Conservation (phyloP, 2,113 vertebrate species). For the Malurus elegans region DNA sequence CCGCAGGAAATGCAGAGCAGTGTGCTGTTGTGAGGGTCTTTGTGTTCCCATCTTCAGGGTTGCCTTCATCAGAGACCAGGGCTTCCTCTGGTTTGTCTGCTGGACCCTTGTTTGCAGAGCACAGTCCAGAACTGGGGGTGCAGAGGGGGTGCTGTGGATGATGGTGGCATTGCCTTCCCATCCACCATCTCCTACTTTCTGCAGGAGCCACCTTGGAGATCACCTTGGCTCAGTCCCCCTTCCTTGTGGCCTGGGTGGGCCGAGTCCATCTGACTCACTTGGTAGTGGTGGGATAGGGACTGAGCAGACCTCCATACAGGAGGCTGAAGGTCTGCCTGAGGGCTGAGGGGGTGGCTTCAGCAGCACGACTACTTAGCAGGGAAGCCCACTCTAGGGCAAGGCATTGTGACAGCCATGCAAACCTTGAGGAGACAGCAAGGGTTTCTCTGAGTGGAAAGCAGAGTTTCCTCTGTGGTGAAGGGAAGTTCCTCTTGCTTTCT, state of each 20-base stretch:
- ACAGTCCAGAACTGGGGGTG: neutral
- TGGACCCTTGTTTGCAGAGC: neutral
- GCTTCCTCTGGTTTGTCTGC: neutral
- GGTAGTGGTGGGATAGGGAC: fast-evolving
- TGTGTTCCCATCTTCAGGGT: neutral
- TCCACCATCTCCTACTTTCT: neutral
- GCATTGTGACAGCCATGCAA: neutral
- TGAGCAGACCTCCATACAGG: neutral
- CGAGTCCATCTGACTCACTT: neutral
- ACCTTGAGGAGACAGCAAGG: neutral
- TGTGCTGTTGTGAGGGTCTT: neutral
- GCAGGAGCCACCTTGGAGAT: neutral
- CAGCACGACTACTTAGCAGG: fast-evolving
- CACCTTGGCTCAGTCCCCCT: neutral
- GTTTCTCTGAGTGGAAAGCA: neutral
- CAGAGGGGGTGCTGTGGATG: fast-evolving
- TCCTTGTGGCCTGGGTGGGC: fast-evolving
- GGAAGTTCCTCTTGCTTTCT: neutral
- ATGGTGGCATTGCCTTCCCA: neutral
- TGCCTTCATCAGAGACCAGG: neutral
- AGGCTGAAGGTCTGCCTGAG: neutral
- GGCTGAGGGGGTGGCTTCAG: neutral
- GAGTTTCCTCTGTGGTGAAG: neutral
- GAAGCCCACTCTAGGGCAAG: neutral
- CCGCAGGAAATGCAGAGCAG: neutral